Base-by-base conservation (phyloP, 2,113 vertebrate species). In the Ornithorhynchus anatinus region DNA sequence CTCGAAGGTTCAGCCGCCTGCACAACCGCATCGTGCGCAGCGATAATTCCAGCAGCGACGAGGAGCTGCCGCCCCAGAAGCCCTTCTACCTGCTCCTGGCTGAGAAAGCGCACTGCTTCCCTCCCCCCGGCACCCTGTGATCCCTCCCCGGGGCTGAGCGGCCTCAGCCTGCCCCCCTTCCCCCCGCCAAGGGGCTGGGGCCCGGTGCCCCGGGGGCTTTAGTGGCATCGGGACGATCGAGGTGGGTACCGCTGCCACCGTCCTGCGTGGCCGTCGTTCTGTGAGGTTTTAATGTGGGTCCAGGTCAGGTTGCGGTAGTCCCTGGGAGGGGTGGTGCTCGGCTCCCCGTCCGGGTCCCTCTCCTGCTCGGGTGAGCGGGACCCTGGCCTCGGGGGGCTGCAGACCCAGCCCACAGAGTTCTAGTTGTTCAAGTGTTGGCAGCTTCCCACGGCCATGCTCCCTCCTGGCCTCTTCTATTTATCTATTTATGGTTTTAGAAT, bases 11-110 rank as follows among this genome's bases (percentile, higher is more conserved):
- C 81, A 92, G 91, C 71, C 81, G 82, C 36, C 80, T 81, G 63
- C 76, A 92, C 71, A 90, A 91, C 69, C 88, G 91, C n/a, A 79
- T 88, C 0, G 85, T 91, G 65, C 86, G 84, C 51, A 63, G 59
- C 38, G 77, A 74, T 3, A 48, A 58, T 56, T 71, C 87, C 19
- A 63, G 66, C 61, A 77, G 79, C 0, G 85, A 83, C 0, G 84
- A 84, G 2, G 74, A 80, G 7, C 63, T 29, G 33, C 75, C 58
- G 8, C 25, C 72, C 0, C 87, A 76, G 5, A 87, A 90, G 36
- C 89, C 90, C 10, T 80, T 91, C 58, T 77, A 87, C 16, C 74
- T 90, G 82, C 64, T 90, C 43, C 73, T 91, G 59, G 81, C 84
- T 0, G 83, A 89, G 61, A 86, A 69, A 50, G 42, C 59, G 10